These are phyloP conservation scores for Wiebesia pumilae DNA, from an alignment of 1,140 invertebrate genomes.

Conservation along the genomic window DNA sequence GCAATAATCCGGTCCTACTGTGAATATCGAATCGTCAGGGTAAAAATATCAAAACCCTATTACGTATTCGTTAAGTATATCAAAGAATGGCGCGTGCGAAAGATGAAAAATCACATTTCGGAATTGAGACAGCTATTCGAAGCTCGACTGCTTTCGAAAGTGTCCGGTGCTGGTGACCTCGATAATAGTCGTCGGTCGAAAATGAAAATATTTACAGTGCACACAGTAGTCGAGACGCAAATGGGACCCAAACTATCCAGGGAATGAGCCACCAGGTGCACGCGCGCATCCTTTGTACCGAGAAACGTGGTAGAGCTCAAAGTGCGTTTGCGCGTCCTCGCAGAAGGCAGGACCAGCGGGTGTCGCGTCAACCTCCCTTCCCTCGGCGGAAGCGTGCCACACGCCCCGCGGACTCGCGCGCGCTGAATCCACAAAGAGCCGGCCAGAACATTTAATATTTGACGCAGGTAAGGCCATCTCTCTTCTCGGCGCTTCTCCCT, in stretches of 20 bases:
- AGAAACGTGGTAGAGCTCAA: background rate
- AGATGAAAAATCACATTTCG: background rate
- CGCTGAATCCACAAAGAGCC: slow-evolving; percentile 25
- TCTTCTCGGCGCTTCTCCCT: background rate
- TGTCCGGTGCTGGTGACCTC: too few species aligned
- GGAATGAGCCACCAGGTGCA: background rate
- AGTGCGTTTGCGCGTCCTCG: background rate
- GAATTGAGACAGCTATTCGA: background rate
- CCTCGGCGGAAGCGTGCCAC: background rate
- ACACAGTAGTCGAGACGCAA: background rate
- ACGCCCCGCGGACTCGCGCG: background rate
- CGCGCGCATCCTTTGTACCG: background rate
- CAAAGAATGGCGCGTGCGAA: background rate
- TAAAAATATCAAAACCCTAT: background rate
- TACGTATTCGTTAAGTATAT: background rate
- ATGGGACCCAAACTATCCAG: background rate
- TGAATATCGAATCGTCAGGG: too few species aligned
- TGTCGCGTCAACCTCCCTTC: background rate
- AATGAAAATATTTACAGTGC: background rate
- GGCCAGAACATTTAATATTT: background rate
- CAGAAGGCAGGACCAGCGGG: background rate
- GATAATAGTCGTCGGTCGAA: background rate
- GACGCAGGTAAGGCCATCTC: background rate
- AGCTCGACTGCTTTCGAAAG: too few species aligned
- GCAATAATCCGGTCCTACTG: too few species aligned